Percentiles rank a stretch among this genome's conserved stretches.
Evolutionary conservation across 2,888 invertebrate genomes (phyloP).

Genomic region (Callosobruchus maculatus): DNA sequence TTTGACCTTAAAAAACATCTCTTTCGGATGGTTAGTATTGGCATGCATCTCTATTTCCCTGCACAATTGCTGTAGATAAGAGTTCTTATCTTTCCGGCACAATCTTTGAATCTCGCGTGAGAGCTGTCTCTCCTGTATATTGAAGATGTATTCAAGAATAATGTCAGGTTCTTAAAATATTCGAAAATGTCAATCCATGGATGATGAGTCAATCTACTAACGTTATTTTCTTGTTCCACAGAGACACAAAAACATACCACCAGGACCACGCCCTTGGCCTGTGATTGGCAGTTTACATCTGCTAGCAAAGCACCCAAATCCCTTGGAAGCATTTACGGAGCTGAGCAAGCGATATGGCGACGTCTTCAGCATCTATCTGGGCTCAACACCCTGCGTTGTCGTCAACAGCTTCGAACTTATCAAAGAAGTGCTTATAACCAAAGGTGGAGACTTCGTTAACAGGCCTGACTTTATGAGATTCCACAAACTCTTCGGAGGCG

Average conservation of each 20-base stretch:
- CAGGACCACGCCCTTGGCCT: constrained; percentile 67
- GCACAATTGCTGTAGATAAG: no score
- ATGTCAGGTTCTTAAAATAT: no score
- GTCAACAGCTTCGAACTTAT: constrained; percentile 71
- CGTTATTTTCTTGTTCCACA: no score
- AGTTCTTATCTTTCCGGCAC: no score
- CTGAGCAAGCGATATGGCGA: constrained; percentile 68
- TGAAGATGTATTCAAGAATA: no score
- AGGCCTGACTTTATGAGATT: constrained; percentile 79
- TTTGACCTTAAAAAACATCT: no score
- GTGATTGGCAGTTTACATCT: constrained; percentile 69
- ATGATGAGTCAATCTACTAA: no score
- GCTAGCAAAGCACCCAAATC: constrained; percentile 60
- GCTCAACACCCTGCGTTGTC: constrained; percentile 66
- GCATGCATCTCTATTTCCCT: no score
- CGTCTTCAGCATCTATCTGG: constrained; percentile 67
- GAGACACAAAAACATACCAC: constrained; percentile 43
- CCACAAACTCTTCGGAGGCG: constrained; percentile 78
- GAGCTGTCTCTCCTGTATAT: no score
- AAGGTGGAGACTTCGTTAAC: constrained; percentile 78
- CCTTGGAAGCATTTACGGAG: constrained; percentile 70
- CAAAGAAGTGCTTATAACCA: constrained; percentile 72
- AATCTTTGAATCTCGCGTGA: no score
- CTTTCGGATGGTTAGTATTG: no score
- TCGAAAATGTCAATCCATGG: no score